A percentile compares a stretch with the other conserved stretches of the same genome.
Evolutionary conservation across 2,113 vertebrate species (phyloP).

Genomic region (Mesocricetus auratus): DNA sequence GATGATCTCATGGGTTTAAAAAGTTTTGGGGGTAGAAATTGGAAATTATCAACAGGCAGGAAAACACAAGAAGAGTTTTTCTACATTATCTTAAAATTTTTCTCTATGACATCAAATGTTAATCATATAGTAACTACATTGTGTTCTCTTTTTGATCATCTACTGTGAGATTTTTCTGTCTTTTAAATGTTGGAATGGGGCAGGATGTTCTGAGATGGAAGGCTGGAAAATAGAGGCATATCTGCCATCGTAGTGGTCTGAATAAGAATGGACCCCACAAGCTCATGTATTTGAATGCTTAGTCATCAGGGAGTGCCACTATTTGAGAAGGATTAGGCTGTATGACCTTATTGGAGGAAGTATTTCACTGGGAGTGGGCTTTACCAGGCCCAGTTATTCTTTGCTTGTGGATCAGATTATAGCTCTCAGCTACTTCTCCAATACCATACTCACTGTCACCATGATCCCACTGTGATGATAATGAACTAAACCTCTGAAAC

Average conservation of each 20-base stretch:
- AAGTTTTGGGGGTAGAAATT: background rate
- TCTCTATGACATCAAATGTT: background rate
- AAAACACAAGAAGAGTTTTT: background rate
- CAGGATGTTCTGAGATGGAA: background rate
- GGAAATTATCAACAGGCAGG: background rate
- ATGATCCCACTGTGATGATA: background rate
- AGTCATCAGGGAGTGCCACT: background rate
- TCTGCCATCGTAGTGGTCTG: conserved; percentile 85
- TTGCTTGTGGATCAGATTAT: background rate
- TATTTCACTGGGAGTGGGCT: background rate
- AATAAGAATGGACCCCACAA: background rate
- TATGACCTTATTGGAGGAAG: background rate
- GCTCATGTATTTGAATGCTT: background rate
- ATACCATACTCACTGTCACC: background rate
- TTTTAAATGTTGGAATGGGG: conserved; percentile 4
- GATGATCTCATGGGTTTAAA: background rate
- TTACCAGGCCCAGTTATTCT: background rate
- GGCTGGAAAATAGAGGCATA: background rate
- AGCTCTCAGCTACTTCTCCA: background rate
- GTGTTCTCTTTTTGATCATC: background rate
- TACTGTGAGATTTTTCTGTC: background rate
- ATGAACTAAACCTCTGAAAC: background rate
- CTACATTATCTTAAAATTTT: background rate
- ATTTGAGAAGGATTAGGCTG: background rate
- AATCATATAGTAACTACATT: background rate